These are phyloP conservation scores for Phyllotis vaccarum DNA, from an alignment of 2,797 vertebrate genomes.

Conservation along the genomic window DNA sequence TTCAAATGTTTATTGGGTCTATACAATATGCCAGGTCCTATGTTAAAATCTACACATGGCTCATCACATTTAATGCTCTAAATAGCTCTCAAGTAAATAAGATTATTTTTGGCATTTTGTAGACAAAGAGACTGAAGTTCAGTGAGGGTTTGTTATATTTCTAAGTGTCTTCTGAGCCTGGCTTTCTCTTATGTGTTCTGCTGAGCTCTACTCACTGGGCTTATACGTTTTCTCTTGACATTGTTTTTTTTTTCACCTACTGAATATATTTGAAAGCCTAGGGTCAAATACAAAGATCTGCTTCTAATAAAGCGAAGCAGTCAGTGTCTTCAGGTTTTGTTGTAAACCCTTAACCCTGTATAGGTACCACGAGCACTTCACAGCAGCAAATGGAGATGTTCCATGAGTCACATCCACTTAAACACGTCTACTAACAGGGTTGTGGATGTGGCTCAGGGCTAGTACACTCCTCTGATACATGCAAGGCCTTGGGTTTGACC, in stretches of 20 bases:
- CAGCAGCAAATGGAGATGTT: background rate
- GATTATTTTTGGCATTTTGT: slow-evolving; percentile 11
- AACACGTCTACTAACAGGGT: background rate
- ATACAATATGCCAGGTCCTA: background rate
- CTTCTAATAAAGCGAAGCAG: slow-evolving; percentile 7
- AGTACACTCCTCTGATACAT: background rate
- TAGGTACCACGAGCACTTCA: background rate
- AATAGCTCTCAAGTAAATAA: background rate
- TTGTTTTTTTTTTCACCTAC: background rate
- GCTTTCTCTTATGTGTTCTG: background rate
- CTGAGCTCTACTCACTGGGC: background rate
- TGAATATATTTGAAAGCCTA: background rate
- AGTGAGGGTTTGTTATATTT: background rate
- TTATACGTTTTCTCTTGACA: background rate
- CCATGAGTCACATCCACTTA: background rate
- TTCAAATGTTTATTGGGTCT: background rate
- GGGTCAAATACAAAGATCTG: background rate
- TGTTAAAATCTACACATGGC: background rate
- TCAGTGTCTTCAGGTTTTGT: background rate
- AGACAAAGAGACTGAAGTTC: background rate
- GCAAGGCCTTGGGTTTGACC: background rate
- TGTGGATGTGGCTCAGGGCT: background rate
- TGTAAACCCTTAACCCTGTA: background rate
- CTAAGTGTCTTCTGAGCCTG: no score
- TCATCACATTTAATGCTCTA: background rate